phyloP scores from a whole-genome alignment of 2,113 vertebrate species.

The Oostethus manadensis region DNA sequence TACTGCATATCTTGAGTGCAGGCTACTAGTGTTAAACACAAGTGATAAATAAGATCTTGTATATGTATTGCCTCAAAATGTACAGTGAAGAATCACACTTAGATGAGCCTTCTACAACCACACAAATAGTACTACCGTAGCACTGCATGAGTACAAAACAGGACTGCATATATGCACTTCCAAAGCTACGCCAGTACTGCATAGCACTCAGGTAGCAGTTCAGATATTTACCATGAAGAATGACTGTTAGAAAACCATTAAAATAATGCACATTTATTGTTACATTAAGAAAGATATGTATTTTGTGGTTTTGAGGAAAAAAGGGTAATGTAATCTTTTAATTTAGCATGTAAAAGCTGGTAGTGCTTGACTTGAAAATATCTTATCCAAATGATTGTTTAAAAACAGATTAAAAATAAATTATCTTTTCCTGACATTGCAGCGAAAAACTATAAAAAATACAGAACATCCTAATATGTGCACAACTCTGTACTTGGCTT shows the following conservation, averaged over 20 bases:
- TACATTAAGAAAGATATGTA: conserved; percentile 48
- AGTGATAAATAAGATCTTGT: neutral
- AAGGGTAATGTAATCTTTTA: conserved; percentile 24
- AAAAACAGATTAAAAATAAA: conserved; percentile 11
- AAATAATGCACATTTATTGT: conserved; percentile 63
- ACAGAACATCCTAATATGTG: conserved; percentile 37
- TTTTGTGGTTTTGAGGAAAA: conserved; percentile 55
- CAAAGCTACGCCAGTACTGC: conserved; percentile 29
- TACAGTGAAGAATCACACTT: conserved; percentile 33
- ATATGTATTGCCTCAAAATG: conserved; percentile 19
- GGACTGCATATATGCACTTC: conserved; percentile 43
- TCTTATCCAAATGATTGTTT: conserved; percentile 14
- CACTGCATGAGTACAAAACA: conserved; percentile 42
- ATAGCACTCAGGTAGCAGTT: conserved; percentile 56
- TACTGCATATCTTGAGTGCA: conserved; percentile 6
- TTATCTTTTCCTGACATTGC: conserved; percentile 44
- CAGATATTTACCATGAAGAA: conserved; percentile 33
- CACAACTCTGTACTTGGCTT: conserved; percentile 54
- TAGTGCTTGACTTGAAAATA: conserved; percentile 56
- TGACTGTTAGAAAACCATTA: conserved; percentile 65
- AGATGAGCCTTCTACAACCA: neutral
- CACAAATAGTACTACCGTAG: conserved; percentile 33
- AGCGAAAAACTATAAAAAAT: conserved; percentile 56
- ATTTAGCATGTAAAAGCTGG: conserved; percentile 47
- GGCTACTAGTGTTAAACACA: conserved; percentile 7